Evolutionary conservation across 2,797 vertebrate species (phyloP), one percentile per base, ranked within the genome.

Genomic region (Choloepus didactylus): DNA sequence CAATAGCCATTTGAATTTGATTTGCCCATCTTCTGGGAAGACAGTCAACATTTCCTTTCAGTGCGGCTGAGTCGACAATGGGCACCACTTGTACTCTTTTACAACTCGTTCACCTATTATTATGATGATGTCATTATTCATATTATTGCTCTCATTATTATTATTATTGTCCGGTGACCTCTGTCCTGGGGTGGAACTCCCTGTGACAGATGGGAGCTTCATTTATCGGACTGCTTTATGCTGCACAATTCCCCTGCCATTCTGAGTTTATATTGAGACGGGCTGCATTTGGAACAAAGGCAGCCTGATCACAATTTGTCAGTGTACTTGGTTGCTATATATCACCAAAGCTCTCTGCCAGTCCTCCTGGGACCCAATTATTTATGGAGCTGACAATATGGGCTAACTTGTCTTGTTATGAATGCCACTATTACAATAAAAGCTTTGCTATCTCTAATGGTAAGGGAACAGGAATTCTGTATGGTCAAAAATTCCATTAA

Each of bases 351-450:
- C 91, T 95, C 94, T 95, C 89, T 97, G 96, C 94, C 95, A 96
- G 96, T 85, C 94, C 96, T 97, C 96, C 95, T 94, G 96, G 95
- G 94, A 97, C 89, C 95, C 95, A 97, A 91, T 97, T 96, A 95
- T 96, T 96, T 95, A 97, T 72, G 93, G 95, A 94, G 89, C 88
- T 86, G 94, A 96, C 91, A 96, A 95, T 96, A 91, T 95, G 95
- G 92, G 72, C 84, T 94, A 92, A 94, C 93, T 89, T 62, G 44
- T 93, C 91, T 94, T 96, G 93, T 76, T 96, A 72, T 87, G 95
- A 96, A 96, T 88, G 84, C 95, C 91, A 84, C 92, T 81, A 46
- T 96, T 94, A 94, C n/a, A 96, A 85, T 96, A 83, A 79, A 96
- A 95, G 51, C 59, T 77, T 95, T 91, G 56, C 59, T 76, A 12